Conservation (phyloP, 2,888 invertebrate species). For the Tachina fera region DNA sequence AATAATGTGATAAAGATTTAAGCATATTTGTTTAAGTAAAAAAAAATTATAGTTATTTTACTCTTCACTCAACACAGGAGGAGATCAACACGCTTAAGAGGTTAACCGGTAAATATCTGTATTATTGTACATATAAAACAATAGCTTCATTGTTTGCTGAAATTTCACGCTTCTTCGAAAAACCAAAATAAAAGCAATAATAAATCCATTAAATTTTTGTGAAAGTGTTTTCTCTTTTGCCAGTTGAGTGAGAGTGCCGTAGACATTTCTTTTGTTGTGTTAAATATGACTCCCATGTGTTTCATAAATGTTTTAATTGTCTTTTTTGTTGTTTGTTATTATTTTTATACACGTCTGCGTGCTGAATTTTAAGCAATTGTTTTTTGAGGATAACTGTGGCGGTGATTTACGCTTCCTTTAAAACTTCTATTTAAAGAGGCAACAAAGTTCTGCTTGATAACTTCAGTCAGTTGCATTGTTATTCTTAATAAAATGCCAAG, state of each 20-base stretch:
- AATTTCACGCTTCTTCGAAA: neutral
- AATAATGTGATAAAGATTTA: no score
- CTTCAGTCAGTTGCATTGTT: no score
- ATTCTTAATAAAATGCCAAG: no score
- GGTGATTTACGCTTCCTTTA: neutral
- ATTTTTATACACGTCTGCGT: neutral
- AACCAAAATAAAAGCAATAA: neutral
- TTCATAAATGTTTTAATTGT: neutral
- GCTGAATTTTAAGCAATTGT: neutral
- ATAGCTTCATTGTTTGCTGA: neutral
- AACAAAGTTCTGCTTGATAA: no score
- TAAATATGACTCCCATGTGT: neutral
- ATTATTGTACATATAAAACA: no score
- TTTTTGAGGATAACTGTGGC: neutral
- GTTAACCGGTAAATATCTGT: no score
- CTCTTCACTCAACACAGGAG: no score
- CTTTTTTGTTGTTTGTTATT: neutral
- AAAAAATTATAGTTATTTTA: no score
- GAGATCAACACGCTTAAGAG: no score
- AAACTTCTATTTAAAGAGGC: neutral
- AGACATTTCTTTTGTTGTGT: conserved; percentile 12
- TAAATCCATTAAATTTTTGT: neutral
- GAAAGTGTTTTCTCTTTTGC: neutral
- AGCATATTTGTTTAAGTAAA: no score
- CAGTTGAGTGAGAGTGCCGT: neutral